Percentiles rank a stretch among this genome's conserved stretches.
Conservation (phyloP, 2,888 invertebrate species). For the Drosophila anomelani region DNA sequence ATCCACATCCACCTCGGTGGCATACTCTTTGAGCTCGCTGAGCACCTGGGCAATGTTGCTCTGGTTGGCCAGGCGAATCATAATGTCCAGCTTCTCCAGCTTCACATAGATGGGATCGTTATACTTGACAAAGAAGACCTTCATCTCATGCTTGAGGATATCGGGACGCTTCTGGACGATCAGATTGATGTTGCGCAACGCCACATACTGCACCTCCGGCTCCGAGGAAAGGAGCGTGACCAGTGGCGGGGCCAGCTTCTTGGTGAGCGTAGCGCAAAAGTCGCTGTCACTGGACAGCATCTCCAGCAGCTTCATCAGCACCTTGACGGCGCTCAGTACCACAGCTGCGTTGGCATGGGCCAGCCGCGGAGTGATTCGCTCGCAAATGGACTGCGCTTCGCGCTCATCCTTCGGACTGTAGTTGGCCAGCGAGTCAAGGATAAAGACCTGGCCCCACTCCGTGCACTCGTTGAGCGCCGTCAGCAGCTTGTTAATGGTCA, state of each 20-base stretch:
- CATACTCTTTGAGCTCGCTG: constrained; percentile 99
- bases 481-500: constrained; percentile 98
- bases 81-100: constrained; percentile 98
- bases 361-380: constrained; percentile 97
- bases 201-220: constrained; percentile 99
- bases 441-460: constrained; percentile 99
- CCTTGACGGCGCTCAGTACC: constrained; percentile 98
- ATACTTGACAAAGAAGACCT: constrained; percentile 99
- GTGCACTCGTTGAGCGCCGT: constrained; percentile 99
- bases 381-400: constrained; percentile 99
- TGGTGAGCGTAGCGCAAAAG: constrained; percentile 95
- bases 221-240: constrained; percentile 99
- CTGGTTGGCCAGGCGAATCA: constrained; percentile 99
- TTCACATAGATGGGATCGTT: constrained; percentile 99
- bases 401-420: constrained; percentile 98
- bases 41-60: constrained; percentile 99
- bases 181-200: constrained; percentile 98
- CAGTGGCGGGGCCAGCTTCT: constrained; percentile 99
- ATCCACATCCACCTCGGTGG: constrained; percentile 99
- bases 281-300: constrained; percentile 97
- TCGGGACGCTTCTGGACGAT: constrained; percentile 99
- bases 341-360: constrained; percentile 99
- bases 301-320: constrained; percentile 99
- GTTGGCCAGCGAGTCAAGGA: constrained; percentile 98
- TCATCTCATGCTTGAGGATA: constrained; percentile 99